Base-by-base conservation (phyloP, 2,797 vertebrate species). In the Danio aesculapii region DNA sequence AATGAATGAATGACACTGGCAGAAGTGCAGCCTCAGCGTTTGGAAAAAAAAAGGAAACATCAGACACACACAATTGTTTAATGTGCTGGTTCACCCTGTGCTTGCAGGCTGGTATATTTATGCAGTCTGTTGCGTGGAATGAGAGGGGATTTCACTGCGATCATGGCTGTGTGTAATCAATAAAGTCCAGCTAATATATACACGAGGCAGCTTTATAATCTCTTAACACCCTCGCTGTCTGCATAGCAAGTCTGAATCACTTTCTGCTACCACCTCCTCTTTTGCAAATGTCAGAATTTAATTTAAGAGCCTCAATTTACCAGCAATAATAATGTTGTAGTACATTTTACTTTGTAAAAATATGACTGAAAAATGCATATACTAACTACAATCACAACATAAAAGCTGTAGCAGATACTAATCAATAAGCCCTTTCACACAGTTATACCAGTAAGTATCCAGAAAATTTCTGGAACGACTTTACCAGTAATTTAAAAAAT, bases 11-110 rank as follows among this genome's bases (percentile, higher is more conserved):
- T 59, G 75, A 46, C 17, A 0, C 39, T 72, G 17, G 16, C 64
- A 77, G 53, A 77, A 59, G 11, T 41, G 64, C 64, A 77, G 53
- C 75, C 39, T 77, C 75, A 59, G 21, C 21, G 1, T 59, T 69
- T 69, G 14, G 21, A 5, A 77, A 43, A 68, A 16, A 77, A 10
- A 17, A n/a, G n/a, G 64, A 68, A 66, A 77, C 62, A 77, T 68
- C 43, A 58, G 63, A 21, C 30, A 47, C 52, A 68, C 6, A 58
- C 52, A 77, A 77, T 58, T n/a, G 49, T 68, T 58, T 68, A 58
- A 77, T 10, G 44, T 69, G 21, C 9, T 17, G 14, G 44, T 68
- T 69, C 53, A 49, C 21, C 7, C 21, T 49, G 52, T 49, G 21
- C 16, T 16, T 49, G 52, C 52, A 58, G 44, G 58, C 50, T 67